A percentile compares a stretch with the other conserved stretches of the same genome.
These are phyloP conservation scores for Brachymystax lenok DNA, from an alignment of 2,797 vertebrate genomes.

Conservation along the genomic window DNA sequence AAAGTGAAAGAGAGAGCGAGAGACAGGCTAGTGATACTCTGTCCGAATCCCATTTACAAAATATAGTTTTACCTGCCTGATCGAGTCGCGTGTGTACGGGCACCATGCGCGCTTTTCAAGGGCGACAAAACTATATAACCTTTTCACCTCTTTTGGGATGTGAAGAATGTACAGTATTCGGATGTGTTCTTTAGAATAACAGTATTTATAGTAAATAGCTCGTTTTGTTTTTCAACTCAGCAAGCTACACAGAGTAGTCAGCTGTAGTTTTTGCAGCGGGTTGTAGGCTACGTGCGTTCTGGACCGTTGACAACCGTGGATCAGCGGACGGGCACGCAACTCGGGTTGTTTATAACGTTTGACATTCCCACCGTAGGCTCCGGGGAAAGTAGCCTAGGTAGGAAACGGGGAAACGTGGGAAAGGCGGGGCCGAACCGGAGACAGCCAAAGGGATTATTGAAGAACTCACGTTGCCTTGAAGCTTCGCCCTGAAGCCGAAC, in stretches of 20 bases:
- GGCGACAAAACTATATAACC: conserved; percentile 6
- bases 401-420: conserved; percentile 55
- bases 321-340: conserved; percentile 19
- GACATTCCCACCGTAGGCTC: conserved; percentile 40
- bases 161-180: neutral
- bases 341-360: conserved; percentile 52
- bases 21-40: neutral
- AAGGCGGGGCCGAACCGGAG: conserved; percentile 75
- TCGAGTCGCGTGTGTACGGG: conserved; percentile 13
- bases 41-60: conserved; percentile 1
- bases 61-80: neutral
- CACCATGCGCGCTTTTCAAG: conserved; percentile 26
- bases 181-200: neutral
- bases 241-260: neutral
- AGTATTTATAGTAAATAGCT: neutral
- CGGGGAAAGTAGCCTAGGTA: conserved; percentile 39
- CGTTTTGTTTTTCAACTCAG: neutral
- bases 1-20: conserved; percentile 37
- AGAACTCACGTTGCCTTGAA: conserved; percentile 42
- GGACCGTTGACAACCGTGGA: conserved; percentile 16
- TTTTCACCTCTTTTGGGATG: neutral
- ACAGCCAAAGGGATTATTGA: conserved; percentile 53
- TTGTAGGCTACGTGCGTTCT: neutral
- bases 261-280: neutral
- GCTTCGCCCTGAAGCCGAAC: conserved; percentile 38